phyloP scores from a whole-genome alignment of 2,797 vertebrate species.

The Huso huso region DNA sequence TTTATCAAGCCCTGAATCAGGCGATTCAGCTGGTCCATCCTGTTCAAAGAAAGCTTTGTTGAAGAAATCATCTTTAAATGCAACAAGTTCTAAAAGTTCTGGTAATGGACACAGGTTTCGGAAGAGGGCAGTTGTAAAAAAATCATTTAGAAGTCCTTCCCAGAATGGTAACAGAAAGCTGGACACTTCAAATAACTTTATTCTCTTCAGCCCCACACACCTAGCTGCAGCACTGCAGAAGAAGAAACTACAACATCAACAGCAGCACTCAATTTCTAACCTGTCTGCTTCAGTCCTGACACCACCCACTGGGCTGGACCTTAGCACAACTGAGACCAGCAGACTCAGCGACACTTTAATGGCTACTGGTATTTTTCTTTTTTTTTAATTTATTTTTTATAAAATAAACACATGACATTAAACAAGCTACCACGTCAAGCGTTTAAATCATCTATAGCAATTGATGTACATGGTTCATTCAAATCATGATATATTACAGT shows the following conservation, averaged over 20 bases:
- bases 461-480: no score
- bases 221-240: slow-evolving; percentile 36
- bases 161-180: slow-evolving; percentile 14
- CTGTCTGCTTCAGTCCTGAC: slow-evolving; percentile 62
- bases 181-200: slow-evolving; percentile 46
- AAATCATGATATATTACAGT: no score
- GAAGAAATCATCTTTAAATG: slow-evolving; percentile 7
- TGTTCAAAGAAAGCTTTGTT: slow-evolving; percentile 1
- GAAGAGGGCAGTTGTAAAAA: slow-evolving; percentile 10
- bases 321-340: slow-evolving; percentile 32
- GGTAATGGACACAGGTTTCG: slow-evolving; percentile 22
- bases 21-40: slow-evolving; percentile 11
- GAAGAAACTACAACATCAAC: slow-evolving; percentile 20
- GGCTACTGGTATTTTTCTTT: slow-evolving; percentile 37
- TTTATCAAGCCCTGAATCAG: slow-evolving; percentile 22
- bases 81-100: slow-evolving; percentile 17
- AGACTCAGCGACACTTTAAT: slow-evolving; percentile 33
- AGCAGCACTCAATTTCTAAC: slow-evolving; percentile 33
- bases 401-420: no score
- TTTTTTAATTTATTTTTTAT: slow-evolving; percentile 13
- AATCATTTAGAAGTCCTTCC: slow-evolving; percentile 11
- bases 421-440: no score
- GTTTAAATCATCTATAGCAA: no score
- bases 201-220: slow-evolving; percentile 61
- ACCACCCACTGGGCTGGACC: slow-evolving; percentile 67